Conservation (phyloP, 2,888 invertebrate genomes). For the Chelonus formosanus region DNA sequence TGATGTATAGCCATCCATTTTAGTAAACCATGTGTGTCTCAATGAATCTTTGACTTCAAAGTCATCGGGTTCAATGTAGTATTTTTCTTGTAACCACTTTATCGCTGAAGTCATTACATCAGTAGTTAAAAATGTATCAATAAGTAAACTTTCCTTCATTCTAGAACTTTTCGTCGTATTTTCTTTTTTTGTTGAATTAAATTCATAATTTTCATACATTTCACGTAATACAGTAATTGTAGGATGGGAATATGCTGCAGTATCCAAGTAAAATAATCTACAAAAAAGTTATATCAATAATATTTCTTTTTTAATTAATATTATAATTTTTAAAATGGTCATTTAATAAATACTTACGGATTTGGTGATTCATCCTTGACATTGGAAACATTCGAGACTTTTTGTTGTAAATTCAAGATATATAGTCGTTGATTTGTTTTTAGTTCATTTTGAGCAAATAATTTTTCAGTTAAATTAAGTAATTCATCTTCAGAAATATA, state of each 20-base stretch:
- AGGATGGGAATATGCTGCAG: conserved; percentile 47
- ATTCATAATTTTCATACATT: conserved; percentile 51
- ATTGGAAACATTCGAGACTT: conserved; percentile 1
- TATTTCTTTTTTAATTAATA: neutral
- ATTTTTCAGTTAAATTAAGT: conserved; percentile 51
- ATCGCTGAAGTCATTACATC: conserved; percentile 51
- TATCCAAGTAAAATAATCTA: conserved; percentile 51
- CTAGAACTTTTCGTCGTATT: conserved; percentile 45
- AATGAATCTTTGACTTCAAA: conserved; percentile 74
- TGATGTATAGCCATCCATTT: conserved; percentile 82
- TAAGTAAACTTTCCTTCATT: conserved; percentile 49
- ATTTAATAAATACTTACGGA: neutral
- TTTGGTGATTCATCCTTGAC: neutral
- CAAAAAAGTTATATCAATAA: conserved; percentile 3
- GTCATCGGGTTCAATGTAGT: conserved; percentile 53
- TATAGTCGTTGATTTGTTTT: conserved; percentile 50
- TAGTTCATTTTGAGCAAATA: conserved; percentile 50
- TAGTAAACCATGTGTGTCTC: conserved; percentile 80
- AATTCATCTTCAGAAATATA: conserved; percentile 52
- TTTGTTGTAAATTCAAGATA: conserved; percentile 33
- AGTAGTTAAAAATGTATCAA: conserved; percentile 54
- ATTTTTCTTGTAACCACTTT: conserved; percentile 50
- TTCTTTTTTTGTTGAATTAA: conserved; percentile 49
- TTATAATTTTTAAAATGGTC: neutral
- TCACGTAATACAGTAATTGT: conserved; percentile 49